A percentile compares a stretch with the other conserved stretches of the same genome.
Evolutionary conservation across 64 coral and sea anemone species (phyloP).

Genomic region (Stichodactyla helianthus): DNA sequence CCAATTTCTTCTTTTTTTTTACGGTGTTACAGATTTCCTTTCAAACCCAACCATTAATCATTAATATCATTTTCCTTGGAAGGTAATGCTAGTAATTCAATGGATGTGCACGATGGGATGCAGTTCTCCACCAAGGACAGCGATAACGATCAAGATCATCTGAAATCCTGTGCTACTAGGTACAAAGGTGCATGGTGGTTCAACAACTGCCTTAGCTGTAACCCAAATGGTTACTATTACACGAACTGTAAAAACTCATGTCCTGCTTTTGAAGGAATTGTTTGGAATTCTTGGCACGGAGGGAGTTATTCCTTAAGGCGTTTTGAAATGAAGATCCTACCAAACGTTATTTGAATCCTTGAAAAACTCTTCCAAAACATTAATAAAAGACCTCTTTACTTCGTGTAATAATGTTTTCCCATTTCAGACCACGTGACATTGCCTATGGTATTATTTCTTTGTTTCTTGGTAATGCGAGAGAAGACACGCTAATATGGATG

Average conservation of each 20-base stretch:
- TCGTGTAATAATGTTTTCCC: background rate
- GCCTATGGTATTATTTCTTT: too few relatives aligned
- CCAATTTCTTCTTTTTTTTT: too few relatives aligned
- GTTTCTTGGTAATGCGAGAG: too few relatives aligned
- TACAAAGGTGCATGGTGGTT: conserved; percentile 22
- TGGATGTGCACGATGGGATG: background rate
- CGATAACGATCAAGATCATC: background rate
- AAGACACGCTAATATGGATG: too few relatives aligned
- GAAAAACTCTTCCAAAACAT: background rate
- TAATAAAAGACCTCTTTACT: background rate
- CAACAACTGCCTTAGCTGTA: background rate
- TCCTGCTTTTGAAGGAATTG: background rate
- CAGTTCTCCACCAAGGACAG: conserved; percentile 3
- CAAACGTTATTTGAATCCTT: background rate
- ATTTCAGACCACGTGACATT: too few relatives aligned
- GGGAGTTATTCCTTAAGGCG: background rate
- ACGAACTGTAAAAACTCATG: background rate
- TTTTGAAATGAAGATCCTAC: conserved; percentile 15
- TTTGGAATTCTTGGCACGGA: conserved; percentile 3
- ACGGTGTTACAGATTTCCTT: too few relatives aligned
- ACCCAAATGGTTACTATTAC: conserved; percentile 11
- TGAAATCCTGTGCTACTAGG: background rate
- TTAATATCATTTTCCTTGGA: too few relatives aligned
- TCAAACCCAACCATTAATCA: too few relatives aligned
- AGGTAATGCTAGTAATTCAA: background rate